Percentiles rank a stretch among this genome's conserved stretches.
phyloP scores from a whole-genome alignment of 2,797 vertebrate species.

The Arnoldichthys spilopterus region DNA sequence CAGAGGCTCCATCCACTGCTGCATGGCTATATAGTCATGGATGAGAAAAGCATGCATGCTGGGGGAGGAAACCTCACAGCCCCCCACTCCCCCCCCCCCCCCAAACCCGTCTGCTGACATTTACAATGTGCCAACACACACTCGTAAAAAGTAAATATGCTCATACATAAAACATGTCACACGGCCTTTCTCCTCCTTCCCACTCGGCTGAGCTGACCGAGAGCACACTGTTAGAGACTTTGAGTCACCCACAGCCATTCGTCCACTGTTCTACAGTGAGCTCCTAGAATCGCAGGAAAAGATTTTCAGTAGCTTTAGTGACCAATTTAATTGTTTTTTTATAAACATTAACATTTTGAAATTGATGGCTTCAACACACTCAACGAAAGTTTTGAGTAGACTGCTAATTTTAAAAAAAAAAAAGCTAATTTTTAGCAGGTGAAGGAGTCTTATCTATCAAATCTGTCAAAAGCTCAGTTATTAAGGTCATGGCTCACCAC shows the following conservation, averaged over 20 bases:
- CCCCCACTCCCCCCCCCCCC: conserved; percentile 20
- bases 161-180: conserved; percentile 70
- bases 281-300: no score
- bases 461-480: no score
- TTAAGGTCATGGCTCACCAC: no score
- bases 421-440: no score
- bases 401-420: no score
- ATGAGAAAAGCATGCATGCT: conserved; percentile 49
- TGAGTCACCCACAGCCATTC: conserved; percentile 19
- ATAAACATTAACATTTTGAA: no score
- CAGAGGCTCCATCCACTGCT: neutral
- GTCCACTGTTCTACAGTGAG: neutral
- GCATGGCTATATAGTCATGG: neutral
- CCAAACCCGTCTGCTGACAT: conserved; percentile 49
- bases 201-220: conserved; percentile 39
- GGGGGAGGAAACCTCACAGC: conserved; percentile 3
- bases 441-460: no score
- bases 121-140: conserved; percentile 29
- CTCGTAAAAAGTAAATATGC: conserved; percentile 63
- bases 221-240: conserved; percentile 8
- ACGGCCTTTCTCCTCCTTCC: conserved; percentile 8
- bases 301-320: no score
- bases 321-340: no score
- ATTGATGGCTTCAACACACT: no score
- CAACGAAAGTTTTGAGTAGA: no score